A percentile compares a stretch with the other conserved stretches of the same genome.
Conservation (phyloP, 2,113 vertebrate species). For the Azemiops feae region DNA sequence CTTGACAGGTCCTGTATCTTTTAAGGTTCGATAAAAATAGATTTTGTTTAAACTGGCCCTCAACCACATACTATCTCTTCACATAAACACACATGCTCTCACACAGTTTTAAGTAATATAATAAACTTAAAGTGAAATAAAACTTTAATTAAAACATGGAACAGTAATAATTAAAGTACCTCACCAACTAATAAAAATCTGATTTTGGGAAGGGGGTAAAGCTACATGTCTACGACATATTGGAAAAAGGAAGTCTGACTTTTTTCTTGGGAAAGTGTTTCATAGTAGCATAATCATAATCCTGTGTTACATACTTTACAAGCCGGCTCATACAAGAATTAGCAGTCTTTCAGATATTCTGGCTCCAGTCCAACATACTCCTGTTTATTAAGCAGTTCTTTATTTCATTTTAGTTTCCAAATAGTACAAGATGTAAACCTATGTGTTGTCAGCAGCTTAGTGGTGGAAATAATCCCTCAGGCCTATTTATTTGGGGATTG, state of each 20-base stretch:
- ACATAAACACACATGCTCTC: not conserved
- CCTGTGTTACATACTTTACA: not conserved
- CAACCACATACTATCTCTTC: not conserved
- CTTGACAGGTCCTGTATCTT: not conserved
- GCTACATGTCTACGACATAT: not conserved
- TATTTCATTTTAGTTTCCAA: not conserved
- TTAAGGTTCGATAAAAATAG: not conserved
- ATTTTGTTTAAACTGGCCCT: not conserved
- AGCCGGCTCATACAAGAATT: not conserved
- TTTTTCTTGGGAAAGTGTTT: not conserved
- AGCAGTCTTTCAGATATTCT: not conserved
- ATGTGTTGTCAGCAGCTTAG: not conserved
- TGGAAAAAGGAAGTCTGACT: not conserved
- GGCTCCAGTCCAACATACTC: not conserved
- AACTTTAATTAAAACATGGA: not conserved
- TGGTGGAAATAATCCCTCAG: not conserved
- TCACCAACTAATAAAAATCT: not conserved
- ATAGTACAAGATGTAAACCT: not conserved
- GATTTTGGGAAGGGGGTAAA: not conserved
- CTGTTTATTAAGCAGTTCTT: not conserved
- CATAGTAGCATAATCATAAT: not conserved
- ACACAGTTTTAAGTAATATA: not conserved
- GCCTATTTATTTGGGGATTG: not conserved
- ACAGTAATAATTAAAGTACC: not conserved
- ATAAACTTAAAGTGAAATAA: not conserved